phyloP scores from a whole-genome alignment of 2,797 vertebrate species.

The Pipistrellus pygmaeus region DNA sequence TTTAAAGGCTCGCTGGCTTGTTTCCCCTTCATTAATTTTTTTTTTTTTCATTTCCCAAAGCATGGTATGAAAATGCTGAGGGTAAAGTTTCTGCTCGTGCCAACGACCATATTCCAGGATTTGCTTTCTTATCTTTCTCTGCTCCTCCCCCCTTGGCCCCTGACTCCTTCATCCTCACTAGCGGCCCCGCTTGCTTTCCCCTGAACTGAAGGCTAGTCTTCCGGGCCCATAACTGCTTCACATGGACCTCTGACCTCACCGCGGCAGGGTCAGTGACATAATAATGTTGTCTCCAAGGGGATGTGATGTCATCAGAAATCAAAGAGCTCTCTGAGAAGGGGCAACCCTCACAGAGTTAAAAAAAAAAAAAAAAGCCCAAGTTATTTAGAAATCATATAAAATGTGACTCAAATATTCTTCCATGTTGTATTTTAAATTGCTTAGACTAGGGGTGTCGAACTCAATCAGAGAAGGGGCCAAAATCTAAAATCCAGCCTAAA shows the following conservation, averaged over 20 bases:
- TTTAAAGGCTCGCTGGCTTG: constrained; percentile 84
- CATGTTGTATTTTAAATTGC: constrained; percentile 74
- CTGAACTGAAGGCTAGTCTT: constrained; percentile 54
- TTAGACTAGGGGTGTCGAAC: too few species aligned
- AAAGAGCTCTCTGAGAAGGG: constrained; percentile 61
- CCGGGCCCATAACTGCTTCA: constrained; percentile 72
- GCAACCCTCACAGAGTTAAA: constrained; percentile 52
- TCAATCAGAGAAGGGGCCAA: too few species aligned
- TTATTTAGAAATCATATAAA: constrained; percentile 81
- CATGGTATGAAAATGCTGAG: constrained; percentile 61
- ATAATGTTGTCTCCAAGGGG: constrained; percentile 78
- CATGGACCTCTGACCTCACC: constrained; percentile 69
- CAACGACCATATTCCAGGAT: constrained; percentile 5
- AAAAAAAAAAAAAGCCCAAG: constrained; percentile 61
- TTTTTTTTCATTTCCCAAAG: constrained; percentile 68
- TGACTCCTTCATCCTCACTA: neutral
- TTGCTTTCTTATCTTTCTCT: neutral
- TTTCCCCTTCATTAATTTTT: constrained; percentile 71
- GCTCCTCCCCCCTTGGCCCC: neutral
- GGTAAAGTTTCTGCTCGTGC: constrained; percentile 16
- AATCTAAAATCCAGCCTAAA: too few species aligned
- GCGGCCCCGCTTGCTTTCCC: neutral
- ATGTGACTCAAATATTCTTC: constrained; percentile 72
- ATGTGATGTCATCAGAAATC: constrained; percentile 76
- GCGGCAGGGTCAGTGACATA: constrained; percentile 70